Evolutionary conservation across 2,797 vertebrate species (phyloP).

Genomic region (Galago senegalensis): DNA sequence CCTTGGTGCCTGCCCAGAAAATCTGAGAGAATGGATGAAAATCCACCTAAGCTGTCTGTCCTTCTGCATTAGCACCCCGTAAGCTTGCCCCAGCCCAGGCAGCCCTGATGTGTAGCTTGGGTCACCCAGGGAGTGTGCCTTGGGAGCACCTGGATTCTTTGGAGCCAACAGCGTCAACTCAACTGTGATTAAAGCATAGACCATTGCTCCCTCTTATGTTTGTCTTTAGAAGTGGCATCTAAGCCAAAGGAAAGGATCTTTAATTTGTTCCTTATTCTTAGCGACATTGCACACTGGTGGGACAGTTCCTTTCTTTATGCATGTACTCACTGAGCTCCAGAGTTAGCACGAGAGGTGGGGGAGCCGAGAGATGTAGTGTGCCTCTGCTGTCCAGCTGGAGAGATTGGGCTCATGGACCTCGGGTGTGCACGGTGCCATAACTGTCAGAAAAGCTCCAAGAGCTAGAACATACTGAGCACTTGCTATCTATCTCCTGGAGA

Average conservation of each 20-base stretch:
- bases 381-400: neutral
- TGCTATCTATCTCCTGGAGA: neutral
- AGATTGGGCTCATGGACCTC: neutral
- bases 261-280: neutral
- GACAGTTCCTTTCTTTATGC: neutral
- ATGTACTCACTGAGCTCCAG: neutral
- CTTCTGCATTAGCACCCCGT: neutral
- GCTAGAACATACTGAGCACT: neutral
- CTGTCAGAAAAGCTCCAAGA: neutral
- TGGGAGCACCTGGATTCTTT: neutral
- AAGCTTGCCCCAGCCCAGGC: neutral
- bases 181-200: neutral
- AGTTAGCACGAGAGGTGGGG: neutral
- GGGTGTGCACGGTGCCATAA: neutral
- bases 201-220: neutral
- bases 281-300: neutral
- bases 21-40: neutral
- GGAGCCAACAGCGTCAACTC: neutral
- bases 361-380: neutral
- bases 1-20: neutral
- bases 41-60: neutral
- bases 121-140: neutral
- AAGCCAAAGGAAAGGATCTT: neutral
- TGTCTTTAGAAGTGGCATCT: constrained; percentile 42
- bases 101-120: neutral